These are phyloP conservation scores for Chlorospingus flavigularis DNA, from an alignment of 2,797 vertebrate species.

Conservation along the genomic window DNA sequence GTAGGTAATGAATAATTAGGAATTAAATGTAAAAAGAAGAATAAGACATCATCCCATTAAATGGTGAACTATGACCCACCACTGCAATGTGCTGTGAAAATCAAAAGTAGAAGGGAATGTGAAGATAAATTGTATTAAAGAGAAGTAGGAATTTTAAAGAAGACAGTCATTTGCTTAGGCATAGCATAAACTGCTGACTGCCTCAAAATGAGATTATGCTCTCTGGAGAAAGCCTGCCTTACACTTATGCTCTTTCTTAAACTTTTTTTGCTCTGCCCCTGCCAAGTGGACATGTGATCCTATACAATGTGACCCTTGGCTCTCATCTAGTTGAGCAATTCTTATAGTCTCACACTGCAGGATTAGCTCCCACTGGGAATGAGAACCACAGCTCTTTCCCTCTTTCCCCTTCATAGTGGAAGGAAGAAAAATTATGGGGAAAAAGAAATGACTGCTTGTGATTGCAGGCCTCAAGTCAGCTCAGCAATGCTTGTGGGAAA, in stretches of 20 bases:
- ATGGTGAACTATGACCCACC: background rate
- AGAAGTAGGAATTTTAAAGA: background rate
- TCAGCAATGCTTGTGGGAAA: background rate
- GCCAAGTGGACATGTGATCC: background rate
- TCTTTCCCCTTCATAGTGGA: background rate
- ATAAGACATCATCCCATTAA: background rate
- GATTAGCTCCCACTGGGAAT: background rate
- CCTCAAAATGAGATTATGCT: background rate
- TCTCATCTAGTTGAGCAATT: background rate
- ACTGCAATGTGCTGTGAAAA: background rate
- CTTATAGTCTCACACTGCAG: background rate
- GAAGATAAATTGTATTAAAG: background rate
- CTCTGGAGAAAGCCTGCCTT: background rate
- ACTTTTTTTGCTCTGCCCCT: background rate
- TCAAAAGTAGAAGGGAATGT: background rate
- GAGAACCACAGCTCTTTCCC: background rate
- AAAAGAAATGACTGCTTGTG: background rate
- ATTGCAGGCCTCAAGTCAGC: background rate
- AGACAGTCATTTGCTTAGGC: background rate
- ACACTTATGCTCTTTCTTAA: background rate
- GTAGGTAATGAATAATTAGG: background rate
- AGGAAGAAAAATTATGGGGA: background rate
- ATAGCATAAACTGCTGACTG: background rate
- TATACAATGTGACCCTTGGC: background rate
- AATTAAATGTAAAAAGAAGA: background rate